Evolutionary conservation across 2,888 invertebrate species (phyloP), one percentile per base, ranked within the genome.

Genomic region (Luperina testacea): DNA sequence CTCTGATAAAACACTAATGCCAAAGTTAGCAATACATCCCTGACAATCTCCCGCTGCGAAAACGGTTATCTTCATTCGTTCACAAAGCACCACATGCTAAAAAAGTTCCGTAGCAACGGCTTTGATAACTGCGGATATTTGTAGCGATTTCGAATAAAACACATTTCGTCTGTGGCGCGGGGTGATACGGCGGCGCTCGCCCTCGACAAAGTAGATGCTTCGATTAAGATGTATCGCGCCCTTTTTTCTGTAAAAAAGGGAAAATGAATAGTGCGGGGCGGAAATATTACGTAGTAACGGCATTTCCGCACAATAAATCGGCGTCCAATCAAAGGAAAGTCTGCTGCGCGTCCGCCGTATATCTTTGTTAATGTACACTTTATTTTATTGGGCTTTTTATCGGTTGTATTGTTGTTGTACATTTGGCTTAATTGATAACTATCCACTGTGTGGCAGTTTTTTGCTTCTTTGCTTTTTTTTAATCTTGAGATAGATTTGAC

Each of bases 251-350:
- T 94, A 95, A 96, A 96, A 97, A 96, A 96, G 93, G 96, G 95
- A 96, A 97, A 97, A 95, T 95, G 96, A 96, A 96, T 94, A 95
- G 94, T 93, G 92, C 93, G 90, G 94, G 93, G 95, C 97, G 97
- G 97, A 97, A 96, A 97, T 97, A 97, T 97, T 97, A 97, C 95
- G 91, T 92, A 95, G 95, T 95, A 96, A 96, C 96, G 95, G 95
- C 95, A 95, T 97, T 97, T 97, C 97, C 97, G 97, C 96, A 94
- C 97, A 95, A 97, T 97, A 97, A 97, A 97, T 97, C 95, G 95
- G 94, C 94, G 94, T 93, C 96, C 95, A 97, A 97, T 97, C 97
- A 97, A 96, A 96, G 95, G 95, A 95, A 95, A 92, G 93, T 94
- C 93, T 90, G 93, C 92, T 88, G 92, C 88, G 91, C 89, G 92